Base-by-base conservation (phyloP, 2,797 vertebrate species). In the Poecilia gillii region DNA sequence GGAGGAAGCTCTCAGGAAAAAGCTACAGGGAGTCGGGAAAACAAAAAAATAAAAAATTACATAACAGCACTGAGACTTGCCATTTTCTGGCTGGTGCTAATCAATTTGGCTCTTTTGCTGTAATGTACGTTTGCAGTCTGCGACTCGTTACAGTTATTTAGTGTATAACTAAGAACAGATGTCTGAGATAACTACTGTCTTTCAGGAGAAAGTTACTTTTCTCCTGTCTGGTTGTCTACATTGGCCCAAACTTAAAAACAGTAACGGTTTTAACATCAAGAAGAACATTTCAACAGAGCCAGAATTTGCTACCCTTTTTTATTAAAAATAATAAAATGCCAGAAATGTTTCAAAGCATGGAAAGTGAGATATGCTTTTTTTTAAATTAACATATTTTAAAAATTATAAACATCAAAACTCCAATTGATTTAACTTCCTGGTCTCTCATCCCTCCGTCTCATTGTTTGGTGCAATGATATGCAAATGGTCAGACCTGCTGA, bases 391-490 rank as follows among this genome's bases (percentile, higher is more conserved):
- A 68, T 41, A 23, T 11, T 39, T 66, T 25, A 0, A 23, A 53
- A 53, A 53, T 25, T 23, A 25, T 64, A 64, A 64, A 9, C 31
- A 64, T 20, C 18, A 64, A 20, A 64, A 64, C 33, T 36, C 62
- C 25, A n/a, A 41, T 88, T 84, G 74, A 57, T 76, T 93, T 78
- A 92, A 89, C 86, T 31, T 41, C 16, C 49, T 53, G 64, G 83
- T 75, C 64, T 49, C 72, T 78, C 74, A 81, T 91, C 87, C 80
- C 89, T 76, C 59, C 2, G 0, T 20, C 43, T 87, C 9, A 66
- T 85, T 85, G 85, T 88, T 76, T 70, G 80, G 64, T 36, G 70
- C 85, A 92, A 91, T 94, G 82, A 90, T 57, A 92, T 93, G 90
- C 81, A 87, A 94, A 94, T 92, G 77, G 14, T 9, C 18, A 49